Base-by-base conservation (phyloP, 2,113 vertebrate genomes). In the Brachypteracias leptosomus region DNA sequence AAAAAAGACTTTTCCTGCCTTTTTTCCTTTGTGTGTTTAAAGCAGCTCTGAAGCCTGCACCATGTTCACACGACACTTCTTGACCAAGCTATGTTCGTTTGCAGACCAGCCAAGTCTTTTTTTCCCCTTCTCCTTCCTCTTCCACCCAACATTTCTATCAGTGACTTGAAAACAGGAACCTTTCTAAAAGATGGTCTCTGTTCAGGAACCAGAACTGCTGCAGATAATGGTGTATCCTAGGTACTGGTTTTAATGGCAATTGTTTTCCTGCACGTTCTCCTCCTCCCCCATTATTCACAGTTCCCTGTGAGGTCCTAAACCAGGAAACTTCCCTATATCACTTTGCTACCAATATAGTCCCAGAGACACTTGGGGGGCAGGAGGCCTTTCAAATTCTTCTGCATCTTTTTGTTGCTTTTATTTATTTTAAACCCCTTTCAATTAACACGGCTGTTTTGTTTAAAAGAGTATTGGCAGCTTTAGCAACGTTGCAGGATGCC, bases 1-100 rank as follows among this genome's bases (percentile, higher is more conserved):
- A 73, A 74, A 74, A n/a, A 16, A 3, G 67, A 51, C 31, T 67
- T 94, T 91, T 92, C 92, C 93, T 95, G 81, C 63, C 26, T 79
- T 75, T 89, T 67, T 76, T 9, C 66, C 46, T 80, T 78, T 82
- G 75, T 78, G 10, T 73, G 87, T 93, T 89, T 66, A 10, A 79
- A 79, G 38, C 73, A 73, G 58, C 89, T 42, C 77, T 20, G 25
- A 16, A 58, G 77, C 70, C 54, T 9, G 11, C 29, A 6, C 49
- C 75, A 10, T 1, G 3, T 36, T 35, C 17, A 7, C 47, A 33
- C 46, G 84, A 71, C 59, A 0, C 81, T 70, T 24, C 61, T 63
- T 47, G 28, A 14, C 0, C 0, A 31, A 68, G 13, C 59, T 7
- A 0, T 10, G 44, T 57, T 62, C 46, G 13, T 92, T 77, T 8